phyloP scores from a whole-genome alignment of 2,113 vertebrate species.

The Genyomyrus donnyi region DNA sequence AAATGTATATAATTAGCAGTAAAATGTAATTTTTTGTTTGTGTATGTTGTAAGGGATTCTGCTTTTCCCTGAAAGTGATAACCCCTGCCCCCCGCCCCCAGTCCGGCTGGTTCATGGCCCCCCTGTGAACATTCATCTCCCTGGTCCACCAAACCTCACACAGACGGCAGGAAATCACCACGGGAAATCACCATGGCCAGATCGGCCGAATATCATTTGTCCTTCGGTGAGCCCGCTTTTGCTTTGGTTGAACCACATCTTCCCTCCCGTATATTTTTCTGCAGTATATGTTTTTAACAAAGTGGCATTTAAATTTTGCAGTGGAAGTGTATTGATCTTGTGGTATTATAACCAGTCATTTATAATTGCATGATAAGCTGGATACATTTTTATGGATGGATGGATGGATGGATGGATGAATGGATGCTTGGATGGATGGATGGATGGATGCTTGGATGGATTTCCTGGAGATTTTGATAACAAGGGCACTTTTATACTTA shows the following conservation, averaged over 20 bases:
- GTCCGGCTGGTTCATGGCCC: neutral
- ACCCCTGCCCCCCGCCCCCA: neutral
- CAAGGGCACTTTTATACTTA: neutral
- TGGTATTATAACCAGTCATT: neutral
- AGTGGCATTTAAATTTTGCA: neutral
- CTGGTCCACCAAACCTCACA: neutral
- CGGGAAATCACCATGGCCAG: neutral
- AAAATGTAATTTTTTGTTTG: neutral
- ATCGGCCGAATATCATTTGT: neutral
- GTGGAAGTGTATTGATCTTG: neutral
- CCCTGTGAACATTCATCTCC: conserved; percentile 1
- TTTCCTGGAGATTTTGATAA: neutral
- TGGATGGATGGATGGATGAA: neutral
- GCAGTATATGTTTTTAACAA: neutral
- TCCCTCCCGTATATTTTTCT: neutral
- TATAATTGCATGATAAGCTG: neutral
- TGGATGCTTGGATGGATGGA: neutral
- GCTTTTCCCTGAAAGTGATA: neutral
- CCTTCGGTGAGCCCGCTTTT: neutral
- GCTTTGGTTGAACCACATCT: neutral
- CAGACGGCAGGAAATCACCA: neutral
- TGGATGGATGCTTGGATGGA: neutral
- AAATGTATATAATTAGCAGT: neutral
- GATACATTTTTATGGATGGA: neutral
- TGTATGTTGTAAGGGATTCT: conserved; percentile 1